These are phyloP conservation scores for Panzeria rudis DNA, from an alignment of 2,888 invertebrate species.

Conservation along the genomic window DNA sequence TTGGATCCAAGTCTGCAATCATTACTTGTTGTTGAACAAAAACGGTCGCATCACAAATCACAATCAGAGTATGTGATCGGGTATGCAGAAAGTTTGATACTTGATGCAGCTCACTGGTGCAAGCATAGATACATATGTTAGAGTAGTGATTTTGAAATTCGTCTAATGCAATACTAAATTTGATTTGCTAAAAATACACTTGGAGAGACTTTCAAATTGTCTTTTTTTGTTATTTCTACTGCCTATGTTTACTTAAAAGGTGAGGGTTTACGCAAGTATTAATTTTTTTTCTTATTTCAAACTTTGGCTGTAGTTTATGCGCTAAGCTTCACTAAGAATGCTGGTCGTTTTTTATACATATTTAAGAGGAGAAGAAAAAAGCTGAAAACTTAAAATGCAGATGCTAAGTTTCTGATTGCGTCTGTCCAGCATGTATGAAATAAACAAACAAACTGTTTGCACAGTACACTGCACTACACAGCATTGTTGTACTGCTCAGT, in stretches of 20 bases:
- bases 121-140: no score
- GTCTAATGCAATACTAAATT: not conserved
- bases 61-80: no score
- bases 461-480: constrained; percentile 16
- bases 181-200: constrained; percentile 3
- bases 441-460: constrained; percentile 17
- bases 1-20: no score
- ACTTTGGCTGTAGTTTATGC: constrained; percentile 71
- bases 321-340: constrained; percentile 72
- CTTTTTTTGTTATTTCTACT: constrained; percentile 38
- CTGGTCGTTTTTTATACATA: constrained; percentile 66
- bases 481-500: constrained; percentile 78
- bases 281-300: constrained; percentile 44
- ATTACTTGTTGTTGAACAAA: no score
- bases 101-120: no score
- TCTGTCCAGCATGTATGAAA: constrained; percentile 75
- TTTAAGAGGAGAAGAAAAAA: constrained; percentile 5
- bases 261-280: constrained; percentile 79
- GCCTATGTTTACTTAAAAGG: constrained; percentile 70
- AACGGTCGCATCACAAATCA: no score
- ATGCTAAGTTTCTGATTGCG: constrained; percentile 72
- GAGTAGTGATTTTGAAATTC: constrained; percentile 5
- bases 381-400: constrained; percentile 62
- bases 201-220: constrained; percentile 11
- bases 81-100: no score